Conservation (phyloP, 2,888 invertebrate species). For the Netelia inedita region DNA sequence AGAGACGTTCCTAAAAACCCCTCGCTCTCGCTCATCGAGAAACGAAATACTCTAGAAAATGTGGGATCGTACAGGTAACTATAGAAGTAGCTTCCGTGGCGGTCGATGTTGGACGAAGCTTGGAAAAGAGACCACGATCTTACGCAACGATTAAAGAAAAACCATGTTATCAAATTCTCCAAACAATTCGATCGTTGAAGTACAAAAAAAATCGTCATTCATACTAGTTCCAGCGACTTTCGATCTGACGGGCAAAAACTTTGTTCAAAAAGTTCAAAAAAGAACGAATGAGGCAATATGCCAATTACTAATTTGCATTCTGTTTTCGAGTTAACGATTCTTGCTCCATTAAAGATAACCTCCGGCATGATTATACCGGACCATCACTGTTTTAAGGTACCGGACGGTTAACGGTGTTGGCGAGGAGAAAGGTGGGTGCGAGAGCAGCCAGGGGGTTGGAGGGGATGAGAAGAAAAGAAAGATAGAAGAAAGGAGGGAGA, state of each 20-base stretch:
- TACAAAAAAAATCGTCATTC: not conserved
- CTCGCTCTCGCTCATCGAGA: conserved; percentile 15
- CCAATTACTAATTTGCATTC: not conserved
- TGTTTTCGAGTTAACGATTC: conserved; percentile 5
- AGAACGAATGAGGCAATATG: too few species aligned
- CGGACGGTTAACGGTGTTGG: conserved; percentile 64
- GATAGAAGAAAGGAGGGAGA: conserved; percentile 67
- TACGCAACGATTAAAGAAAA: conserved; percentile 36
- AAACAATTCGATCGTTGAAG: not conserved
- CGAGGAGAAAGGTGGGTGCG: conserved; percentile 67
- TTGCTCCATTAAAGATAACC: too few species aligned
- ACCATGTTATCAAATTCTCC: not conserved
- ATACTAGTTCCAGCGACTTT: too few species aligned
- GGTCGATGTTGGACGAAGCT: conserved; percentile 16
- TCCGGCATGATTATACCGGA: too few species aligned
- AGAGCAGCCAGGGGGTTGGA: too few species aligned
- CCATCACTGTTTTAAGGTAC: too few species aligned
- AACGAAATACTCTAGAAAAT: conserved; percentile 46
- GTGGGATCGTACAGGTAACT: conserved; percentile 23
- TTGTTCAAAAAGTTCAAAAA: too few species aligned
- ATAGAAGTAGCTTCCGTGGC: conserved; percentile 42
- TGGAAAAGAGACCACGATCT: conserved; percentile 33
- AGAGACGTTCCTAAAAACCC: conserved; percentile 12
- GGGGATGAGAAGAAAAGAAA: conserved; percentile 66
- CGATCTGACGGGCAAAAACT: too few species aligned